Percentiles rank a stretch among this genome's conserved stretches.
Conservation (phyloP, 2,888 invertebrate genomes). For the Pseudococcus viburni region DNA sequence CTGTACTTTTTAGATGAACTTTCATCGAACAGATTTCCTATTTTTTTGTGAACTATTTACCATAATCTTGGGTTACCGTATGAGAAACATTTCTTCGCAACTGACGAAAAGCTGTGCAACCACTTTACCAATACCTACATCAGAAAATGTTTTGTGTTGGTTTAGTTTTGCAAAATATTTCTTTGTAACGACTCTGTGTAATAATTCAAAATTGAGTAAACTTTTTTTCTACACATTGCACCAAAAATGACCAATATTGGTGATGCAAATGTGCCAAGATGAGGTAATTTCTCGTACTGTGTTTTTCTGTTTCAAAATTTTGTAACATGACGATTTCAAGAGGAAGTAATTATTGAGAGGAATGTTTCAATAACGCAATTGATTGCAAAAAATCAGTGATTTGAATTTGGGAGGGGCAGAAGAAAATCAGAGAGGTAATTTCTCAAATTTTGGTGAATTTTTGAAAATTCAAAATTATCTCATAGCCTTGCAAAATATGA, state of each 20-base stretch:
- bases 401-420: too few relatives aligned
- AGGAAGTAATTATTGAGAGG: too few relatives aligned
- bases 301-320: not conserved
- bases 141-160: not conserved
- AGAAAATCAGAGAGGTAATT: too few relatives aligned
- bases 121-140: not conserved
- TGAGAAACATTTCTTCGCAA: too few relatives aligned
- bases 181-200: not conserved
- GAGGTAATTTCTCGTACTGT: not conserved
- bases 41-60: not conserved
- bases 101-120: too few relatives aligned
- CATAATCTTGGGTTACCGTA: too few relatives aligned
- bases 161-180: not conserved
- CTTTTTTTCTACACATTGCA: not conserved
- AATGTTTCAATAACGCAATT: too few relatives aligned
- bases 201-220: not conserved
- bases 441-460: too few relatives aligned
- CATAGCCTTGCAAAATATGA: too few relatives aligned
- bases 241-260: not conserved
- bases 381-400: too few relatives aligned
- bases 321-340: not conserved
- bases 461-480: too few relatives aligned
- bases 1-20: not conserved
- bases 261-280: slow-evolving; percentile 15
- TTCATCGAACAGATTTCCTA: not conserved